Base-by-base conservation (phyloP, 2,797 vertebrate genomes). In the Diglossa cyanea region DNA sequence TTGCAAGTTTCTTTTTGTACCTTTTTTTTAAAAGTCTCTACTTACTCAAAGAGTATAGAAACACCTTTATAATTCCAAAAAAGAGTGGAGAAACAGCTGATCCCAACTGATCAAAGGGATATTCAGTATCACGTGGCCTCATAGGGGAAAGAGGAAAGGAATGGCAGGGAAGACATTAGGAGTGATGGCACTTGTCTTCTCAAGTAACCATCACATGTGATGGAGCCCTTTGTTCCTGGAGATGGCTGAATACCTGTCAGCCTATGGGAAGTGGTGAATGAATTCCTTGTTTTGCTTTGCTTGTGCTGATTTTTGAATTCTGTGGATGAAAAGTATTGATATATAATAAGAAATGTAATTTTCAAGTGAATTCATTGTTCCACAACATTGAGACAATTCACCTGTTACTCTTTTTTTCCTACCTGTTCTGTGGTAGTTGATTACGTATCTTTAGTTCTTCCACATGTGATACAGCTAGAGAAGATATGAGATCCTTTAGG, bases 361-460 rank as follows among this genome's bases (percentile, higher is more conserved):
- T 61, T 67, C 13, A 74, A 37, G 31, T 37, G 12, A 74, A 48
- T 67, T 61, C 18, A 5, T 80, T 88, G 15, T 48, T 45, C n/a
- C 21, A 28, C 44, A 57, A 39, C 6, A 28, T 54, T 31, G 26
- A 37, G 42, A 31, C 21, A 61, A 74, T 74, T 81, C 40, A 48
- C 21, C 15, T 48, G 10, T 48, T 48, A 40, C 13, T 35, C 33
- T 20, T 81, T 74, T 80, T 40, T 67, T 67, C 37, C 40, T 42
- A 11, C 25, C 21, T 67, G 12, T 74, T 74, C 8, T 1, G 0
- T 47, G 31, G 25, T 23, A 61, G 12, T 47, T 0, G 0, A 26
- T 74, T 67, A 11, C 25, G 9, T 47, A 35, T 8, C 25, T 66
- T 61, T 61, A 33, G 12, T 81, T 74, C 70, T 74, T 81, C 47